Evolutionary conservation across 2,888 invertebrate genomes (phyloP), one percentile per base, ranked within the genome.

Genomic region (Cryptocheilus praepositus): DNA sequence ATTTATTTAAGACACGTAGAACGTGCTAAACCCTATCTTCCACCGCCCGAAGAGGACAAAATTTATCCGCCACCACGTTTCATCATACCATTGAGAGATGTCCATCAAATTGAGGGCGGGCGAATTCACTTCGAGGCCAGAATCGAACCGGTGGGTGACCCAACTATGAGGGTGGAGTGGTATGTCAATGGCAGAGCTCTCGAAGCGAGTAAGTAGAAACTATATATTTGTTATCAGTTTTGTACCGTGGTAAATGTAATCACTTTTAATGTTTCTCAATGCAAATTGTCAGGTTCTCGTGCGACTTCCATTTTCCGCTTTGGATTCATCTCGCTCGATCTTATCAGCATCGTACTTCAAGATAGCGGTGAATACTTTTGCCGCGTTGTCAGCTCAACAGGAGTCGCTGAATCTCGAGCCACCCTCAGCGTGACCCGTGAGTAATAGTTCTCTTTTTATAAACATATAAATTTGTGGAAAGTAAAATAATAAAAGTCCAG

Each of bases 101-200:
- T 94, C 76, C 91, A 94, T 81, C 94, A 96, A 88, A 92, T 93
- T 86, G 98, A 98, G 90, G 96, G 98, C 89, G 96, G 96, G 86
- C 94, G 96, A 87, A 94, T 97, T 85, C 97, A 98, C 91, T 97
- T 99, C 91, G 98, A 99, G 91, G 98, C 98, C 88, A 95, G 97
- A 89, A 95, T 98, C 90, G 96, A 96, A 90, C 98, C 98, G 80
- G 96, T 98, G 85, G 98, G 98, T 79, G 98, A 99, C 90, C 97
- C 98, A 75, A 95, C 95, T 59, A 96, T 98, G 96, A 94, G 94
- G 85, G 96, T 98, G 82, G 97, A 98, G 90, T 99, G 98, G 98
- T 96, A 94, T 88, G 93, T 95, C 86, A 97, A 98, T 89, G 97
- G 97, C 83, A 93, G 93, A 90, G 95, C 95, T 86, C 92, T 98